Conservation (phyloP, 2,113 vertebrate species). For the Panthera tigris region DNA sequence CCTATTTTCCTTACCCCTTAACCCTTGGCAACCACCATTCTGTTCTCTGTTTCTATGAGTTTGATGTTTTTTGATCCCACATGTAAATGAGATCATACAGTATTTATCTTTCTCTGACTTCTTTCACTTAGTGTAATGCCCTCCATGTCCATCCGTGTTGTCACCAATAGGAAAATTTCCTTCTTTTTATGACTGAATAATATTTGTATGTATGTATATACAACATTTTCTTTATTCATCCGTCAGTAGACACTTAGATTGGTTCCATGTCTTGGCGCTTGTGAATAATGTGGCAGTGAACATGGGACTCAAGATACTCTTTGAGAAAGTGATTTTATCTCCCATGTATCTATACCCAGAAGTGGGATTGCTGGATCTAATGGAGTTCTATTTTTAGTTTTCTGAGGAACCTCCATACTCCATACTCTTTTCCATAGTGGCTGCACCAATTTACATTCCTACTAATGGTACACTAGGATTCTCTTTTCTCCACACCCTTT, state of each 20-base stretch:
- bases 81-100: background rate
- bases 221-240: background rate
- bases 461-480: background rate
- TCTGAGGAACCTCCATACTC: background rate
- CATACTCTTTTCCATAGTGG: background rate
- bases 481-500: background rate
- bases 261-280: background rate
- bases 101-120: background rate
- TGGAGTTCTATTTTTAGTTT: background rate
- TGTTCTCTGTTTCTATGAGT: background rate
- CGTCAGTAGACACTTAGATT: background rate
- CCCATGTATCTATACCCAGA: background rate
- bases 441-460: background rate
- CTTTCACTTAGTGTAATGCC: background rate
- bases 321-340: background rate
- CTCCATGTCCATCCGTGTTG: background rate
- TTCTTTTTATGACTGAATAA: background rate
- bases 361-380: background rate
- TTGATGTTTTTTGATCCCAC: background rate
- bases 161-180: background rate
- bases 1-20: background rate
- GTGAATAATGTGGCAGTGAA: background rate
- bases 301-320: background rate
- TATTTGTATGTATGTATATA: background rate
- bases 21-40: background rate